Evolutionary conservation across 2,113 vertebrate species (phyloP).

Genomic region (Symphodus melops): DNA sequence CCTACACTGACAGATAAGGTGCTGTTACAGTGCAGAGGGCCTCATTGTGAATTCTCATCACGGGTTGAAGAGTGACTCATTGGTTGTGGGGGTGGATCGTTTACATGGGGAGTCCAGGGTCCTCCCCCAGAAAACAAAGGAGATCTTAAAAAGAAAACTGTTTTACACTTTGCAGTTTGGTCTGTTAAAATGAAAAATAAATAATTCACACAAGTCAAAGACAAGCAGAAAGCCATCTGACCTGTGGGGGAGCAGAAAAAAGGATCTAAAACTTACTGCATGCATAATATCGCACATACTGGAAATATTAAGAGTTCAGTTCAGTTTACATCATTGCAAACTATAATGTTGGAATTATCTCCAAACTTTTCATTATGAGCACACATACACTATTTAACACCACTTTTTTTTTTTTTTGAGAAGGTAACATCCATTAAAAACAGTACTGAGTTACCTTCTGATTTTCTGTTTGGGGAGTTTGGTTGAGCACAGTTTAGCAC

Average conservation of each 20-base stretch:
- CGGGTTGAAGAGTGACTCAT: slow-evolving; percentile 38
- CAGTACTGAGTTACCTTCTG: not conserved
- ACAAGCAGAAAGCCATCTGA: slow-evolving; percentile 50
- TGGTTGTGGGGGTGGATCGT: slow-evolving; percentile 34
- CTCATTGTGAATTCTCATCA: slow-evolving; percentile 1
- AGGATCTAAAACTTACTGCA: slow-evolving; percentile 34
- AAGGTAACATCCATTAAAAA: not conserved
- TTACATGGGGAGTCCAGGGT: slow-evolving; percentile 27
- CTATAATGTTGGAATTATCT: slow-evolving; percentile 6
- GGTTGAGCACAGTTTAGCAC: too few relatives aligned
- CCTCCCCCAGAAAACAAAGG: not conserved
- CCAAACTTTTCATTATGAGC: slow-evolving; percentile 2
- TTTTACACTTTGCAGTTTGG: slow-evolving; percentile 12
- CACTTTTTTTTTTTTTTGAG: too few relatives aligned
- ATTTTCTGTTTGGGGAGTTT: not conserved
- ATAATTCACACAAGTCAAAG: slow-evolving; percentile 43
- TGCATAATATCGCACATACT: slow-evolving; percentile 40
- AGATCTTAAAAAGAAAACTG: not conserved
- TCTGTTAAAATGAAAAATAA: slow-evolving; percentile 42
- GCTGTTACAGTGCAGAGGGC: not conserved
- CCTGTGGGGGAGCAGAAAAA: slow-evolving; percentile 60
- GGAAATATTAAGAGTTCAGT: not conserved
- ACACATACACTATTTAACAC: not conserved
- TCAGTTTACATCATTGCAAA: not conserved
- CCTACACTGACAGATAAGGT: slow-evolving; percentile 26